phyloP scores from a whole-genome alignment of 2,113 vertebrate genomes.

The Neopipo cinnamomea region DNA sequence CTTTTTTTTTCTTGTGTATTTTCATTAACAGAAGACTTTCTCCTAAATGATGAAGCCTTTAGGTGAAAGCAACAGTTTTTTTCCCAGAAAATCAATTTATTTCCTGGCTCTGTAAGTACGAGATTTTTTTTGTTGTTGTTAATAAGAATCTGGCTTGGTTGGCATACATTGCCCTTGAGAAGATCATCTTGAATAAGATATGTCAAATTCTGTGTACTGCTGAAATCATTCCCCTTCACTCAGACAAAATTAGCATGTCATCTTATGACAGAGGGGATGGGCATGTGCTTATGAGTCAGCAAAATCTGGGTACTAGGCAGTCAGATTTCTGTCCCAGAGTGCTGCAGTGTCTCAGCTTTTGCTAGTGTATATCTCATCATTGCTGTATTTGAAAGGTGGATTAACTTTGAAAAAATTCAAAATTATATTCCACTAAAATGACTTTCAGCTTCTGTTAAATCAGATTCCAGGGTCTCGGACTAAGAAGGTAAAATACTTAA shows the following conservation, averaged over 20 bases:
- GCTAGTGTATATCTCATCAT: neutral
- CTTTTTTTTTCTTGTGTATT: neutral
- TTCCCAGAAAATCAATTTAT: neutral
- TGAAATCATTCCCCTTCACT: conserved; percentile 9
- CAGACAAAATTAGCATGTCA: neutral
- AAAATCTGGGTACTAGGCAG: neutral
- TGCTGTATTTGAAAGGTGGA: neutral
- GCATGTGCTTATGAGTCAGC: neutral
- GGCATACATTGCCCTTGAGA: neutral
- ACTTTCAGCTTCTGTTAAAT: neutral
- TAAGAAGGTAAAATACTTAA: neutral
- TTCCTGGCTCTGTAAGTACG: neutral
- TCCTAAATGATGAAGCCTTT: neutral
- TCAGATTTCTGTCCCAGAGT: neutral
- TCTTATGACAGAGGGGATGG: neutral
- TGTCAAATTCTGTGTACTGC: conserved; percentile 12
- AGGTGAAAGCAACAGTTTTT: neutral
- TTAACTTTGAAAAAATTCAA: neutral
- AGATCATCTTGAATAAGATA: neutral
- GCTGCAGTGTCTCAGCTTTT: neutral
- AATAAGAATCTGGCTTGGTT: neutral
- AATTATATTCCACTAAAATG: neutral
- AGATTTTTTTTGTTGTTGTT: neutral
- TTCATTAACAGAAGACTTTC: neutral
- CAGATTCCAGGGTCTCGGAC: neutral